These are phyloP conservation scores for Oncorhynchus mykiss DNA, from an alignment of 2,113 vertebrate species.

Conservation along the genomic window DNA sequence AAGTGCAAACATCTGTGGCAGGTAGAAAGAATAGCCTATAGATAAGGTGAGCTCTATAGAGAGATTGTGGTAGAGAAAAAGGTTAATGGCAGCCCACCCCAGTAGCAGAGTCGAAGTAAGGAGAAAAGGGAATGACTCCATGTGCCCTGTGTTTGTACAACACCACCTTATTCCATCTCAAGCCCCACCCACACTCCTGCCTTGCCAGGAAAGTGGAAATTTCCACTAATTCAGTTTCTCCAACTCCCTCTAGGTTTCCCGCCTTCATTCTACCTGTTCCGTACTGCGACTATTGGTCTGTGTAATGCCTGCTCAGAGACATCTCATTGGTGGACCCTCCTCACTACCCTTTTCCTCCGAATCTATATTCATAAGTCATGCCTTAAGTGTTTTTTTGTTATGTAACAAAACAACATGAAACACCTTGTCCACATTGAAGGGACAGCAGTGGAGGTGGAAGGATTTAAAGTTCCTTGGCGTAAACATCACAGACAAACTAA, in stretches of 20 bases:
- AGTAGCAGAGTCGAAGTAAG: background rate
- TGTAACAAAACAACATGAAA: too few species aligned
- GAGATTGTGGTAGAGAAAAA: background rate
- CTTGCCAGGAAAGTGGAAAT: conserved; percentile 76
- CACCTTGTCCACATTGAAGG: too few species aligned
- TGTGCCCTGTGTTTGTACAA: background rate
- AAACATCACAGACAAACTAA: too few species aligned
- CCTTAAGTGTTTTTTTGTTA: background rate
- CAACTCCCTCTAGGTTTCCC: conserved; percentile 65
- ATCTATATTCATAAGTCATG: background rate
- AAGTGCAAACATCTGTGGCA: background rate
- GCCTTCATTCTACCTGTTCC: conserved; percentile 69
- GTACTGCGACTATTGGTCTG: conserved; percentile 35
- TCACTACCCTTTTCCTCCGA: conserved; percentile 2
- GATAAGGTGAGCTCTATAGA: background rate
- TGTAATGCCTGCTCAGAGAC: conserved; percentile 27
- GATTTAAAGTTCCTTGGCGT: too few species aligned
- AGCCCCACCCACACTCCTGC: conserved; percentile 55
- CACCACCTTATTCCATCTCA: conserved; percentile 43
- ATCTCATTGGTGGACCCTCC: conserved; percentile 21
- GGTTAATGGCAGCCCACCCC: background rate
- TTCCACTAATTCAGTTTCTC: conserved; percentile 75
- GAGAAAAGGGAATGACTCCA: background rate
- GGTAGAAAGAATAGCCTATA: background rate
- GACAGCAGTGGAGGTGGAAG: too few species aligned